phyloP scores from a whole-genome alignment of 2,888 invertebrate species.

The Brachynemurus nebulosus region DNA sequence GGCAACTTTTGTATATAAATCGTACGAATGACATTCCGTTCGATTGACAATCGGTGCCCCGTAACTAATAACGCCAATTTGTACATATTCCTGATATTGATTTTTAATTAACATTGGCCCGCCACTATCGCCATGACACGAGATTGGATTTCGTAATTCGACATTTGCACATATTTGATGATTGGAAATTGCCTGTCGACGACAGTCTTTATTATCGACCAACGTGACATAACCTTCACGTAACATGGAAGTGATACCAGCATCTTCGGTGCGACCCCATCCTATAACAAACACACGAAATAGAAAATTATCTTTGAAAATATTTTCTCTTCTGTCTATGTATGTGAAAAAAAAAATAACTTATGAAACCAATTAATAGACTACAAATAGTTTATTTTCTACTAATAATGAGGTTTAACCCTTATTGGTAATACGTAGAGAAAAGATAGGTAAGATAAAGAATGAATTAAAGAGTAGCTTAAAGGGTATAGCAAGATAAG shows the following conservation, averaged over 20 bases:
- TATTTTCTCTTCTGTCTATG: too few relatives aligned
- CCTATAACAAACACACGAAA: not conserved
- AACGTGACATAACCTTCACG: not conserved
- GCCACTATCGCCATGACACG: constrained; percentile 5
- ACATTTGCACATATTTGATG: constrained; percentile 5
- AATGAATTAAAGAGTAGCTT: too few relatives aligned
- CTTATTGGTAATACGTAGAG: too few relatives aligned
- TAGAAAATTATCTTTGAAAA: too few relatives aligned
- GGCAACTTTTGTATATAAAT: constrained; percentile 2
- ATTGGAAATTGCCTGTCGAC: not conserved
- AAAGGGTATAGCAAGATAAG: too few relatives aligned
- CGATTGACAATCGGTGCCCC: constrained; percentile 3
- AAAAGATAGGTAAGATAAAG: too few relatives aligned
- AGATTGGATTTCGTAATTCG: not conserved
- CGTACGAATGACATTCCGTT: constrained; percentile 2
- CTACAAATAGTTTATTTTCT: too few relatives aligned
- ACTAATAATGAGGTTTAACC: too few relatives aligned
- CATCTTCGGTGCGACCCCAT: constrained; percentile 4
- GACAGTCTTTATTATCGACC: constrained; percentile 1
- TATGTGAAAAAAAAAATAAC: too few relatives aligned
- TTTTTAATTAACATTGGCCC: constrained; percentile 3
- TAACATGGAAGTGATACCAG: constrained; percentile 1
- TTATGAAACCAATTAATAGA: too few relatives aligned
- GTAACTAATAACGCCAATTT: constrained; percentile 4
- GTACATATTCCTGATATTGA: not conserved